A percentile compares a stretch with the other conserved stretches of the same genome.
These are phyloP conservation scores for Stenopsyche tienmushanensis DNA, from an alignment of 1,140 invertebrate species.

Conservation along the genomic window DNA sequence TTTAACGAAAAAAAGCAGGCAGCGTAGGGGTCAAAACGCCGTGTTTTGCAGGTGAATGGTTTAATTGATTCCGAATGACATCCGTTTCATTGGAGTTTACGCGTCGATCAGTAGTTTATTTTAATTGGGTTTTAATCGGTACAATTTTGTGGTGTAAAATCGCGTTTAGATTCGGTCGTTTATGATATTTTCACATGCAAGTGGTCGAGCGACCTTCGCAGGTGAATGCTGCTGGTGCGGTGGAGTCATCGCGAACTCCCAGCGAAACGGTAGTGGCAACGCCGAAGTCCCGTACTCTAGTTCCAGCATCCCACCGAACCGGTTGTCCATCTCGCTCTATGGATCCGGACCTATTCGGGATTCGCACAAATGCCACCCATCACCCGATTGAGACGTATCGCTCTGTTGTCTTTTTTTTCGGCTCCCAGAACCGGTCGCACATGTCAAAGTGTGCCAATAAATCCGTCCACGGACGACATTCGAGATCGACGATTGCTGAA, in stretches of 20 bases:
- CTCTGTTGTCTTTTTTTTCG: background rate
- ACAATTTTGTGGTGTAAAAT: background rate
- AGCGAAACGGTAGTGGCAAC: constrained; percentile 9
- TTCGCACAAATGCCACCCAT: background rate
- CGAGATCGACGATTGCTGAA: too few species aligned
- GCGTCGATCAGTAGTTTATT: background rate
- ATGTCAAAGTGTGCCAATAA: background rate
- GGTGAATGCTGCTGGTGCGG: background rate
- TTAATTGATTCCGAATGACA: background rate
- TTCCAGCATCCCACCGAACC: background rate
- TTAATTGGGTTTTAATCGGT: background rate
- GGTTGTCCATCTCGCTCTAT: background rate
- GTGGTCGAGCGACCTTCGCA: background rate
- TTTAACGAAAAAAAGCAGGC: background rate
- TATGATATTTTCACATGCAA: background rate
- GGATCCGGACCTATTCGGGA: background rate
- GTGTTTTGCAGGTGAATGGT: background rate
- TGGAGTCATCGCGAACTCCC: background rate
- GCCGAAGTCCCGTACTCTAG: constrained; percentile 16
- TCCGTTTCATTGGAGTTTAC: constrained; percentile 4
- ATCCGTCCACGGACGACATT: background rate
- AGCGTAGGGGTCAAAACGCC: background rate
- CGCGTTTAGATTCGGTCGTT: background rate
- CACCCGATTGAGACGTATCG: background rate
- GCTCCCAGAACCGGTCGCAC: background rate